These are phyloP conservation scores for Drosophila emarginata DNA, from an alignment of 2,888 invertebrate species.

Conservation along the genomic window DNA sequence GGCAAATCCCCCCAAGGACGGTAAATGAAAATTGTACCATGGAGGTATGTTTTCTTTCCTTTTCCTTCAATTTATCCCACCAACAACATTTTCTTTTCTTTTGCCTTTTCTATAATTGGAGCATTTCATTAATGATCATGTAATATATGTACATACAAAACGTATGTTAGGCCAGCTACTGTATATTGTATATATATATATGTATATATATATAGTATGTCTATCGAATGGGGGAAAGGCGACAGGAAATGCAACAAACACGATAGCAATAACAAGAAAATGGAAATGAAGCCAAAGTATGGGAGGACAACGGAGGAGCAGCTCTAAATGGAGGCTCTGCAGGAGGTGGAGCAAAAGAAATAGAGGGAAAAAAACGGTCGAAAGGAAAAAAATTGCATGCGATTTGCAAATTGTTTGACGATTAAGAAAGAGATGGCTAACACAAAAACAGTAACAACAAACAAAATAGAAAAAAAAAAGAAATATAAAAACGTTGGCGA, in stretches of 20 bases:
- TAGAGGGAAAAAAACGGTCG: conserved; percentile 2
- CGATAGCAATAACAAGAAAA: conserved; percentile 34
- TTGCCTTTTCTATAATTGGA: conserved; percentile 57
- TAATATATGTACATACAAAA: conserved; percentile 43
- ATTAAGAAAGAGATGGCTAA: conserved; percentile 77
- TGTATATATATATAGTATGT: neutral
- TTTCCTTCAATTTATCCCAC: neutral
- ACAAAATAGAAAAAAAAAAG: neutral
- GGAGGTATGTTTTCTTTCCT: conserved; percentile 33
- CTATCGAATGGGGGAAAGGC: conserved; percentile 17
- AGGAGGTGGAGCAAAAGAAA: conserved; percentile 5
- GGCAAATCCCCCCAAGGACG: conserved; percentile 23
- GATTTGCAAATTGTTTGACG: conserved; percentile 66
- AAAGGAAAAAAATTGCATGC: conserved; percentile 60
- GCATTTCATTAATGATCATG: conserved; percentile 67
- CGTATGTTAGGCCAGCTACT: conserved; percentile 24
- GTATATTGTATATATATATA: conserved; percentile 2
- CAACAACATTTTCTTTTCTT: conserved; percentile 22
- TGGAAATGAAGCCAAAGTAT: conserved; percentile 10
- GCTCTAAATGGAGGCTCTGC: no score
- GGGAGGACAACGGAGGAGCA: no score
- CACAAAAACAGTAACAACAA: conserved; percentile 23
- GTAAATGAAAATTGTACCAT: conserved; percentile 39
- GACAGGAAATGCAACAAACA: conserved; percentile 56
- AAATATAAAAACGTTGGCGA: neutral